These are phyloP conservation scores for Zaprionus camerounensis DNA, from an alignment of 1,140 invertebrate species.

Conservation along the genomic window DNA sequence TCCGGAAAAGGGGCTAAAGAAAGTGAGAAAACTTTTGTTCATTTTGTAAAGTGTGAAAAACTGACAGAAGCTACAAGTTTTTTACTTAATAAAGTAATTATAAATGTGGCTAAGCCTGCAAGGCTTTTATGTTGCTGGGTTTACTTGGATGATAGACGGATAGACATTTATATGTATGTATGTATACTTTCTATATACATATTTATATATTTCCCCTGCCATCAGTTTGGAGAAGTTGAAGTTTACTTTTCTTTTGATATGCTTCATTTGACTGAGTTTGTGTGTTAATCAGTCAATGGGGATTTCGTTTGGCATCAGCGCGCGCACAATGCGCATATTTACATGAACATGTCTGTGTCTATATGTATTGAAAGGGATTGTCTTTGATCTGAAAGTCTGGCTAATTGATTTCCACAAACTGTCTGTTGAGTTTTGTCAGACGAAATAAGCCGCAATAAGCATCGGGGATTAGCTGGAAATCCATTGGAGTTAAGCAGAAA, in stretches of 20 bases:
- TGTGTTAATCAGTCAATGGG: conserved; percentile 71
- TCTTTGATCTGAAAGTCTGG: conserved; percentile 55
- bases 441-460: background rate
- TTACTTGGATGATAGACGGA: background rate
- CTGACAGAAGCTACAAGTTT: conserved; percentile 20
- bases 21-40: conserved; percentile 51
- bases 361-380: conserved; percentile 14
- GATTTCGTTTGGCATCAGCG: conserved; percentile 49
- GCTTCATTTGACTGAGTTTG: conserved; percentile 64
- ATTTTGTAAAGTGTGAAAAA: conserved; percentile 30
- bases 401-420: conserved; percentile 50
- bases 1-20: background rate
- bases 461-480: background rate
- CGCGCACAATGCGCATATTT: background rate
- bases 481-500: background rate
- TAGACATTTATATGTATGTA: background rate
- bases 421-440: conserved; percentile 12
- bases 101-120: conserved; percentile 12
- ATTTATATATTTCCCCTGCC: background rate
- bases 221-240: conserved; percentile 9
- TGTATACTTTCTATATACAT: background rate
- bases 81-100: conserved; percentile 32
- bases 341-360: conserved; percentile 20
- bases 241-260: conserved; percentile 37
- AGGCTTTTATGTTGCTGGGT: background rate